A percentile compares a stretch with the other conserved stretches of the same genome.
These are phyloP conservation scores for Plestiodon gilberti DNA, from an alignment of 2,113 vertebrate genomes.

Conservation along the genomic window DNA sequence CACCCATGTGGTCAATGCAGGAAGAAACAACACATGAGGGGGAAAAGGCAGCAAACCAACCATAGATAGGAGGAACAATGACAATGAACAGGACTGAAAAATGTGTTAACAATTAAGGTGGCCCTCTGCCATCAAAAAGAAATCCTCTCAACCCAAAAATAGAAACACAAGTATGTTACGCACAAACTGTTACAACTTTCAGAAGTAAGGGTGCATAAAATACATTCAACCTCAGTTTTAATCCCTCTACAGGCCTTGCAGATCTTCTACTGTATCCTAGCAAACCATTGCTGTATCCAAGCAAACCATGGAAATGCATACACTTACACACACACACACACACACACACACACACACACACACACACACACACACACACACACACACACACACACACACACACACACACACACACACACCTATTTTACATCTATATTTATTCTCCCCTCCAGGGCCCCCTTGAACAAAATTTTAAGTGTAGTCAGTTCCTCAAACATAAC, in stretches of 20 bases:
- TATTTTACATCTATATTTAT: background rate
- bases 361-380: too few relatives aligned
- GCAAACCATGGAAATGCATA: background rate
- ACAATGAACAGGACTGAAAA: background rate
- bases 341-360: too few relatives aligned
- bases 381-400: too few relatives aligned
- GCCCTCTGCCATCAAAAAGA: too few relatives aligned
- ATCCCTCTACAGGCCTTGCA: slow-evolving; percentile 52
- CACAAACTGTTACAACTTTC: background rate
- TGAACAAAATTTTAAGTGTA: background rate
- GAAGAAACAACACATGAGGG: background rate
- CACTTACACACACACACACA: too few relatives aligned
- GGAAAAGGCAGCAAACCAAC: background rate
- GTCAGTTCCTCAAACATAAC: slow-evolving; percentile 32
- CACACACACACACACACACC: too few relatives aligned
- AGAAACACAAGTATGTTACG: background rate
- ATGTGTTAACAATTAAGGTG: too few relatives aligned
- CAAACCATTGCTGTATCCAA: background rate
- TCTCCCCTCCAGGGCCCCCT: slow-evolving; percentile 26
- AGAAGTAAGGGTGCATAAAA: slow-evolving; percentile 10
- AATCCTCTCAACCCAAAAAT: background rate
- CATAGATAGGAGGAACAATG: background rate
- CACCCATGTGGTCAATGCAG: background rate
- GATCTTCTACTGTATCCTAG: slow-evolving; percentile 19
- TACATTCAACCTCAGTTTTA: slow-evolving; percentile 57